Base-by-base conservation (phyloP, 2,888 invertebrate genomes). In the Cylloceria caligata region DNA sequence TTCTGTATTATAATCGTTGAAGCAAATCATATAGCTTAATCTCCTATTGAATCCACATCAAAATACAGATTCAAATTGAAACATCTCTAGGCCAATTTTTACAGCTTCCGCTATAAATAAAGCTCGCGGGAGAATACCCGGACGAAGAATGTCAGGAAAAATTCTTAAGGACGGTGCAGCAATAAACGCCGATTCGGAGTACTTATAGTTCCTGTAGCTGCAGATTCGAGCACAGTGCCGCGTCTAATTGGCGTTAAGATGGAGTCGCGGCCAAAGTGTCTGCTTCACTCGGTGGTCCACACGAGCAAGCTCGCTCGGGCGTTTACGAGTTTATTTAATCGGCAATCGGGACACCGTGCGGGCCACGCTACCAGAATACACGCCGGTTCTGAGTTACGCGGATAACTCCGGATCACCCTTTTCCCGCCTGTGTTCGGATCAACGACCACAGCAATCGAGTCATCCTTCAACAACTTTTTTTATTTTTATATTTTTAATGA, bases 71-170 rank as follows among this genome's bases (percentile, higher is more conserved):
- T 52, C 24, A 24, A 24, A 52, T 52, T 52, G 24, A 52, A 52
- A 52, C 16, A 24, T 27, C 52, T 24, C 21, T 3, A 52, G 42
- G 34, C 60, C 62, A 42, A 69, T 62, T 62, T 19, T 77, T 77
- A 62, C 52, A 39, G 52, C 39, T 64, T 52, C 64, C 52, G 16
- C 69, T 64, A 69, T 77, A 77, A 71, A 77, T 71, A 71, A 62
- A 64, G 77, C 27, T 62, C 52, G 39, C 34, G 39, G 52, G 49
- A 9, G 6, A 49, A 19, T 49, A 21, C 9, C 52, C 52, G 24
- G 13, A n/a, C n/a, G n/a, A n/a, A n/a, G n/a, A n/a, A n/a, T n/a
- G 24, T 21, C 24, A 9, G 24, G 13, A 24, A 24, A 52, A 52
- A 52, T 52, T 52, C 9, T 52, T 21, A 24, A 9, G 49, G 49